Base-by-base conservation (phyloP, 2,888 invertebrate species). In the Dryobotodes eremita region DNA sequence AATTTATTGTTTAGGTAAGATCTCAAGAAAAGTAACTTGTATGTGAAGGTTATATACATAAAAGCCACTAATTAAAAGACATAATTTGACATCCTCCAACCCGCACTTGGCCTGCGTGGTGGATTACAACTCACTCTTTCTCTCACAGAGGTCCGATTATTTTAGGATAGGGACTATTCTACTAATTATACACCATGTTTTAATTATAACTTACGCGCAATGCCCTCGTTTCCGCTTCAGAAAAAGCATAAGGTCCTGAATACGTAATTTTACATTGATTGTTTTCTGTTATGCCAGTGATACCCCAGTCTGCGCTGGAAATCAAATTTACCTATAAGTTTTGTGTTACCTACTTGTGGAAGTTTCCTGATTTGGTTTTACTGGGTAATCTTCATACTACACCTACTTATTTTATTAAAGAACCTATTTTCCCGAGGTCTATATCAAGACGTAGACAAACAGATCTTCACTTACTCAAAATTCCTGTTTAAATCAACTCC, bases 401-500 rank as follows among this genome's bases (percentile, higher is more conserved):
- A 26, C 2, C 8, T 36, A 50, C 10, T 31, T 36, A 50, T 20
- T 36, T 53, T 70, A n/a, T 36, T 8, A 65, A 8, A 48, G n/a
- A 36, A 68, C 20, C 20, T 72, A 26, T 48, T 70, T n/a, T n/a
- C 7, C 8, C 20, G 5, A n/a, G 17, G 23, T 23, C 7, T 23
- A 31, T 57, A 72, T 20, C 15, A 36, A 48, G 3, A 66, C 6
- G 31, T 36, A 23, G 15, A 0, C 8, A 31, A n/a, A 26, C 48
- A 13, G 23, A 36, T 57, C 4, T 15, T 42, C 26, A 85, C 89
- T 87, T 90, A 94, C 94, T 98, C 98, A 92, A 98, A 99, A 94
- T 99, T 99, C 77, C 99, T 97, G 92, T 98, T 98, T 8, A 98
- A 95, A 94, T 98, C 98, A 0, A 98, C 97, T 3, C 98, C 98